phyloP scores from a whole-genome alignment of 2,888 invertebrate genomes.

The Acronicta leporina region DNA sequence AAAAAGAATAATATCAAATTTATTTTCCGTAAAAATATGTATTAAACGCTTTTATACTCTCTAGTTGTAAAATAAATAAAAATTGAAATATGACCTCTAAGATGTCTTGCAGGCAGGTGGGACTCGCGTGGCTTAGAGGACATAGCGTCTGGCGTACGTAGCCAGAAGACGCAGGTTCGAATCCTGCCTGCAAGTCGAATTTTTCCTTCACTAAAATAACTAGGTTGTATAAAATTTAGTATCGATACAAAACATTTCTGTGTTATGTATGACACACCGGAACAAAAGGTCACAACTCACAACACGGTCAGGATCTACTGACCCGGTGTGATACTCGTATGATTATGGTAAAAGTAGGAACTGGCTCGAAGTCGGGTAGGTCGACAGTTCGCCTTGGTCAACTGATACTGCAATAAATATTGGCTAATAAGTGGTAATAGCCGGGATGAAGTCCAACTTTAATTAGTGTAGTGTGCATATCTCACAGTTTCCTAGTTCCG shows the following conservation, averaged over 20 bases:
- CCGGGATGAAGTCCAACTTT: slow-evolving; percentile 24
- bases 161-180: too few species aligned
- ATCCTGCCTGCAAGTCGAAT: too few species aligned
- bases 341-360: slow-evolving; percentile 45
- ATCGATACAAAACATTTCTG: not conserved
- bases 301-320: slow-evolving; percentile 11
- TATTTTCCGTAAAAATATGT: too few species aligned
- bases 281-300: slow-evolving; percentile 18
- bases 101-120: too few species aligned
- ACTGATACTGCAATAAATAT: slow-evolving; percentile 6
- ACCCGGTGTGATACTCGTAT: slow-evolving; percentile 18
- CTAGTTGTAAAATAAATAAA: too few species aligned
- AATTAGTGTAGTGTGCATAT: slow-evolving; percentile 26
- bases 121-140: too few species aligned
- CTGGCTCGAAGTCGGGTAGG: slow-evolving; percentile 31
- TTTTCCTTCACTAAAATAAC: too few species aligned
- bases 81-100: too few species aligned
- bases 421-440: slow-evolving; percentile 12
- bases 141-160: too few species aligned
- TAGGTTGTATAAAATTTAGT: not conserved
- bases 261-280: slow-evolving; percentile 22
- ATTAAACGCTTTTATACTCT: too few species aligned
- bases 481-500: slow-evolving; percentile 46
- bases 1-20: too few species aligned
- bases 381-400: slow-evolving; percentile 38